Percentiles rank a stretch among this genome's conserved stretches.
Conservation (phyloP, 1,140 invertebrate species). For the Drosophila grimshawi region DNA sequence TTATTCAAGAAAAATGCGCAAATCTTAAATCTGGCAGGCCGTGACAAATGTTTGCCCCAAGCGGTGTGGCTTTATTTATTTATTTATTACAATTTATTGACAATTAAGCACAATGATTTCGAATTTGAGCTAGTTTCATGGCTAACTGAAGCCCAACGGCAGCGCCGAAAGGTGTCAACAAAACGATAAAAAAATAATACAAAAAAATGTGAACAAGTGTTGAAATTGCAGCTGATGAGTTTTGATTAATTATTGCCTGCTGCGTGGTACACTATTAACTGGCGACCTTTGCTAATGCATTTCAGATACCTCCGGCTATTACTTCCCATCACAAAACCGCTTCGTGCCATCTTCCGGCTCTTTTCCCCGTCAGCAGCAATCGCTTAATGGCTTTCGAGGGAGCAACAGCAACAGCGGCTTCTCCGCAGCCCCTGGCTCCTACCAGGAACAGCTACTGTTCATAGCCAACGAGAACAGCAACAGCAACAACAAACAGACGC, state of each 20-base stretch:
- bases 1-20: neutral
- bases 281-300: slow-evolving; percentile 52
- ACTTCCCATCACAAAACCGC: slow-evolving; percentile 78
- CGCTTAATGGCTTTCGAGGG: slow-evolving; percentile 42
- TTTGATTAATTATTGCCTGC: slow-evolving; percentile 61
- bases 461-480: slow-evolving; percentile 72
- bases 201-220: neutral
- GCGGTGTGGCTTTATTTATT: slow-evolving; percentile 48
- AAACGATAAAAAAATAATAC: slow-evolving; percentile 5
- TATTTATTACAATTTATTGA: slow-evolving; percentile 74
- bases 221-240: slow-evolving; percentile 19
- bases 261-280: slow-evolving; percentile 29
- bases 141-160: slow-evolving; percentile 44
- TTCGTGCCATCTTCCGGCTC: slow-evolving; percentile 77
- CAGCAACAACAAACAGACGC: slow-evolving; percentile 49
- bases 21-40: slow-evolving; percentile 19
- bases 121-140: slow-evolving; percentile 53
- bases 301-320: slow-evolving; percentile 75
- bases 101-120: slow-evolving; percentile 70
- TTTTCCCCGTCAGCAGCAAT: slow-evolving; percentile 58
- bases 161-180: slow-evolving; percentile 53
- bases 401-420: slow-evolving; percentile 44
- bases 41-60: slow-evolving; percentile 61
- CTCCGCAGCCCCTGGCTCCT: slow-evolving; percentile 70
- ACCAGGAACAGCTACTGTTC: slow-evolving; percentile 79